Evolutionary conservation across 2,888 invertebrate genomes (phyloP).

Genomic region (Campoplex nolae): DNA sequence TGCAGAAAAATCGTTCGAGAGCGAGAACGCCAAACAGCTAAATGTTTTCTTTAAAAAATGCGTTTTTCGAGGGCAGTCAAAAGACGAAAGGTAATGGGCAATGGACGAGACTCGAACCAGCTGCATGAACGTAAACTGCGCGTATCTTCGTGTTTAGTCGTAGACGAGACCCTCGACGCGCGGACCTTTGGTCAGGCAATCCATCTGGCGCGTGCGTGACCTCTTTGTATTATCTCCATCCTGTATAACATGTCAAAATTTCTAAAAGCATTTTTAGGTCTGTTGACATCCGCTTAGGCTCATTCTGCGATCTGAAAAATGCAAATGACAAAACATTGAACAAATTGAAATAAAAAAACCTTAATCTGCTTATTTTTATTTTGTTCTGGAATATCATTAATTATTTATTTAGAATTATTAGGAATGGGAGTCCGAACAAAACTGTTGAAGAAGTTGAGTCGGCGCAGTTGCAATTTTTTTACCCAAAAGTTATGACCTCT

Average conservation of each 20-base stretch:
- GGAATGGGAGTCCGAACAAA: no score
- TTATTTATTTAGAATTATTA: no score
- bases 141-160: slow-evolving; percentile 59
- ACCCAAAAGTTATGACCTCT: no score
- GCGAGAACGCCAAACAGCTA: neutral
- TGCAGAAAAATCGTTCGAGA: neutral
- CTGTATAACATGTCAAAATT: slow-evolving; percentile 61
- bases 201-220: slow-evolving; percentile 84
- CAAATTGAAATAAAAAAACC: neutral
- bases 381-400: no score
- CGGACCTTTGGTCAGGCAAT: slow-evolving; percentile 72
- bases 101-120: slow-evolving; percentile 68
- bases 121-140: slow-evolving; percentile 68
- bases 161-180: slow-evolving; percentile 46
- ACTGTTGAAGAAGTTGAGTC: no score
- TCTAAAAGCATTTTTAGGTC: slow-evolving; percentile 34
- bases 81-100: slow-evolving; percentile 27
- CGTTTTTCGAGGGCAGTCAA: slow-evolving; percentile 29
- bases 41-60: slow-evolving; percentile 19
- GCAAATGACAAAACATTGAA: neutral
- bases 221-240: slow-evolving; percentile 81
- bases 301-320: neutral
- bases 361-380: neutral
- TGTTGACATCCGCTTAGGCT: slow-evolving; percentile 11
- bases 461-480: no score